Conservation (phyloP, 2,113 vertebrate species). For the Raja brachyura region DNA sequence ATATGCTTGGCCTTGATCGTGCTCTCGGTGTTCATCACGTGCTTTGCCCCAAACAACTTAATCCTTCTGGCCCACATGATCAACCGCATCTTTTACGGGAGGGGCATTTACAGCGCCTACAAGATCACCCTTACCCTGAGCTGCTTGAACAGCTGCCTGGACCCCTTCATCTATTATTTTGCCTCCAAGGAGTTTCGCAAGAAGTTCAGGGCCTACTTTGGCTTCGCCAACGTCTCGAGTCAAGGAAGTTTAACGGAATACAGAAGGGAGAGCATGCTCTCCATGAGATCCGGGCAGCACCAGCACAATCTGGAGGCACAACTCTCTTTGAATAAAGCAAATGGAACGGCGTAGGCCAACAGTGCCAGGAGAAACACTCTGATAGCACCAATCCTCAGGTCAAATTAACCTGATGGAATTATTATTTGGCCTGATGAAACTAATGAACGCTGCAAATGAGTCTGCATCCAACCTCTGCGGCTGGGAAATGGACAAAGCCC, state of each 20-base stretch:
- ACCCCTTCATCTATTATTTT: constrained; percentile 92
- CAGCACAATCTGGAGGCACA: not conserved
- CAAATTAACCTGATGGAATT: not conserved
- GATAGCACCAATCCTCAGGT: too few species aligned
- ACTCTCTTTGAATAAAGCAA: not conserved
- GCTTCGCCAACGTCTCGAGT: constrained; percentile 41
- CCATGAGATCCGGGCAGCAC: constrained; percentile 49
- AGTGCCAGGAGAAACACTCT: not conserved
- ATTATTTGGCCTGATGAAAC: not conserved
- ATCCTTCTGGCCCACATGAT: constrained; percentile 70
- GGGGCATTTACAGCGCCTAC: constrained; percentile 72
- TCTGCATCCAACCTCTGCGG: not conserved
- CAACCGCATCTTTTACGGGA: constrained; percentile 53
- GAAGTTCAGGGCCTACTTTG: constrained; percentile 61
- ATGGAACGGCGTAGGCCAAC: not conserved
- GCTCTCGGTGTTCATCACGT: constrained; percentile 70
- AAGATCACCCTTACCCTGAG: constrained; percentile 80
- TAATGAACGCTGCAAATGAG: not conserved
- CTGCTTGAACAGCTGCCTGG: constrained; percentile 83
- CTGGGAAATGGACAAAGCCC: not conserved
- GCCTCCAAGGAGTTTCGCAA: constrained; percentile 81
- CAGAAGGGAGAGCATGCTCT: constrained; percentile 60
- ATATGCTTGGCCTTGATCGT: constrained; percentile 65
- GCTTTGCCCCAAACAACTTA: constrained; percentile 84
- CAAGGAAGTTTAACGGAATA: constrained; percentile 48